Evolutionary conservation across 2,888 invertebrate species (phyloP).

Genomic region (Marasmarcha lunaedactyla): DNA sequence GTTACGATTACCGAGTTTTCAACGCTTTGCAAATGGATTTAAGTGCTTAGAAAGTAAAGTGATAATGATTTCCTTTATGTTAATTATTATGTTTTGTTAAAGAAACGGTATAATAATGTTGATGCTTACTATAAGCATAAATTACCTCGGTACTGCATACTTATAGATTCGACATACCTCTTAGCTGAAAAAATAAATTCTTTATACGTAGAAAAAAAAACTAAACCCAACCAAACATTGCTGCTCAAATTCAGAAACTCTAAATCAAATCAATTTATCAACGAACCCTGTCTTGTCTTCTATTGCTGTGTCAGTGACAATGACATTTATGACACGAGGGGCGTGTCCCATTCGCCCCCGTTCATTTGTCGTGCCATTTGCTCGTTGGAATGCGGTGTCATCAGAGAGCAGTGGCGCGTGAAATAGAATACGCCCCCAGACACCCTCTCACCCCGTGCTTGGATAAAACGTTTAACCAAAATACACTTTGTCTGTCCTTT

Average conservation of each 20-base stretch:
- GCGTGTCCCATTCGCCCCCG: conserved; percentile 58
- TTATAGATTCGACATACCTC: too few species aligned
- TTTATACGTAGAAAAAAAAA: background rate
- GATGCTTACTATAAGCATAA: too few species aligned
- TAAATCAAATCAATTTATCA: conserved; percentile 52
- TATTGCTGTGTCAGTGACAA: conserved; percentile 3
- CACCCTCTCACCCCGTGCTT: conserved; percentile 27
- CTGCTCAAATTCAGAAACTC: conserved; percentile 17
- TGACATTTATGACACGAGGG: conserved; percentile 61
- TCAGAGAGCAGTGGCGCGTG: conserved; percentile 64
- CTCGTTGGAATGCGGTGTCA: conserved; percentile 64
- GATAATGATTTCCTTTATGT: background rate
- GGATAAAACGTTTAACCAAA: conserved; percentile 59
- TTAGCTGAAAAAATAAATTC: too few species aligned
- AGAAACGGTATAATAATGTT: too few species aligned
- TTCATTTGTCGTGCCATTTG: conserved; percentile 70
- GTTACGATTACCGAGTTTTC: conserved; percentile 4
- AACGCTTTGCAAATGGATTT: background rate
- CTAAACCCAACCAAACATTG: background rate
- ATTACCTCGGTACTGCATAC: too few species aligned
- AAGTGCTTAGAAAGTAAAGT: background rate
- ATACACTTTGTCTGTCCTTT: conserved; percentile 29
- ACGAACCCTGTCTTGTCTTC: conserved; percentile 12
- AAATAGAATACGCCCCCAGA: conserved; percentile 68
- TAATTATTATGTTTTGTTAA: background rate